Conservation (phyloP, 2,888 invertebrate genomes). For the Steromphala cineraria region DNA sequence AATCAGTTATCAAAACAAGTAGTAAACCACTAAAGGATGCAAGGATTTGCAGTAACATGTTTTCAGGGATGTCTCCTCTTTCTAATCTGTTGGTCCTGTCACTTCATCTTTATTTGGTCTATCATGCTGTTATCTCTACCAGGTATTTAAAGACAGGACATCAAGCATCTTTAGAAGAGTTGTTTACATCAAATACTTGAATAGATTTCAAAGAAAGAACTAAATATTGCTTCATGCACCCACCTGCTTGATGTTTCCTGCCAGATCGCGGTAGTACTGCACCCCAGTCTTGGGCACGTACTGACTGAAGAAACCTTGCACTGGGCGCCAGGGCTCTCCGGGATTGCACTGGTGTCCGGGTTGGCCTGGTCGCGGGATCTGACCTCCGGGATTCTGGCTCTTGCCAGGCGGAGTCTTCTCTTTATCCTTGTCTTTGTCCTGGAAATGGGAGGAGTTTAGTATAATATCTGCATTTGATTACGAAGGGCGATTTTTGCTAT, state of each 20-base stretch:
- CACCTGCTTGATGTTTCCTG: constrained; percentile 92
- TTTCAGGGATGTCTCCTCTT: too few relatives aligned
- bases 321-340: constrained; percentile 25
- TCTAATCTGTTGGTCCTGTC: too few relatives aligned
- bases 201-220: neutral
- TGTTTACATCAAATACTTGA: too few relatives aligned
- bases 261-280: constrained; percentile 94
- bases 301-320: constrained; percentile 70
- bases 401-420: constrained; percentile 24
- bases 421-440: constrained; percentile 58
- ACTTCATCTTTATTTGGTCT: too few relatives aligned
- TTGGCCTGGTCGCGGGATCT: constrained; percentile 14
- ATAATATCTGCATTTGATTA: neutral
- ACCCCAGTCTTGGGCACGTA: constrained; percentile 80
- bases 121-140: too few relatives aligned
- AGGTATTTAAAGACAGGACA: too few relatives aligned
- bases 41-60: too few relatives aligned
- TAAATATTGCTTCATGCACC: neutral
- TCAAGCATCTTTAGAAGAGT: too few relatives aligned
- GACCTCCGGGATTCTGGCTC: constrained; percentile 20
- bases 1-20: too few relatives aligned
- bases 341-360: constrained; percentile 24
- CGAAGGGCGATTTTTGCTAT: too few relatives aligned
- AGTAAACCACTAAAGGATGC: too few relatives aligned
- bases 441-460: constrained; percentile 8